Evolutionary conservation across 2,888 invertebrate species (phyloP).

Genomic region (Apamea epomidion): DNA sequence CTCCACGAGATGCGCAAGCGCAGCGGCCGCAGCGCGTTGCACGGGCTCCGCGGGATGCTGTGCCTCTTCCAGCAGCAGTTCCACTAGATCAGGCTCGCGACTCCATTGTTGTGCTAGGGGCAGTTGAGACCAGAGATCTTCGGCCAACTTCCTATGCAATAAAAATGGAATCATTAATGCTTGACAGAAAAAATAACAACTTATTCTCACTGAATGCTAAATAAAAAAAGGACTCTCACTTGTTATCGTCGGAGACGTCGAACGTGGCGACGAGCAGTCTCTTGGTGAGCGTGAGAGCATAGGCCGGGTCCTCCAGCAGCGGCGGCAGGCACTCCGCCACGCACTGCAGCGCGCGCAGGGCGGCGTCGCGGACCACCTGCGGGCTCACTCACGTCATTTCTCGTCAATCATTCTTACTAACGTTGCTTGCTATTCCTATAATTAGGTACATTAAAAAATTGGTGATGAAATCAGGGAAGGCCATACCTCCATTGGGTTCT

Average conservation of each 20-base stretch:
- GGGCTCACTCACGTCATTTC: conserved; percentile 29
- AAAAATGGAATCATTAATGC: background rate
- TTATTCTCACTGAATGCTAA: background rate
- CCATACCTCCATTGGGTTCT: conserved; percentile 91
- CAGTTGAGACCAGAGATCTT: conserved; percentile 82
- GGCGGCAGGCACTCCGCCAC: conserved; percentile 94
- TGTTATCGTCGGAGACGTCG: conserved; percentile 94
- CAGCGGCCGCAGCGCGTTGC: conserved; percentile 95
- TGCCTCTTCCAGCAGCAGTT: conserved; percentile 92
- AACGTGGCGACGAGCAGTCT: conserved; percentile 96
- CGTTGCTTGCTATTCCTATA: too few relatives aligned
- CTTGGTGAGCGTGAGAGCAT: conserved; percentile 91
- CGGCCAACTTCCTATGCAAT: conserved; percentile 80
- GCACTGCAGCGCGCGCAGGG: conserved; percentile 93
- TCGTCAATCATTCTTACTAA: background rate
- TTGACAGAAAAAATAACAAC: background rate
- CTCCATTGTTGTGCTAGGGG: conserved; percentile 75
- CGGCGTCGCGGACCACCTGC: conserved; percentile 94
- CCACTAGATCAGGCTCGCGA: conserved; percentile 84
- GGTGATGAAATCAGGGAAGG: background rate
- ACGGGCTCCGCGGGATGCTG: conserved; percentile 95
- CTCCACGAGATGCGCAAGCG: conserved; percentile 92
- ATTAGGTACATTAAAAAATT: too few relatives aligned
- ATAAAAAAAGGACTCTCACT: conserved; percentile 73
- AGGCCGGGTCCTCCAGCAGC: conserved; percentile 90